These are phyloP conservation scores for Atopsyche davidsoni DNA, from an alignment of 1,140 invertebrate species.

Conservation along the genomic window DNA sequence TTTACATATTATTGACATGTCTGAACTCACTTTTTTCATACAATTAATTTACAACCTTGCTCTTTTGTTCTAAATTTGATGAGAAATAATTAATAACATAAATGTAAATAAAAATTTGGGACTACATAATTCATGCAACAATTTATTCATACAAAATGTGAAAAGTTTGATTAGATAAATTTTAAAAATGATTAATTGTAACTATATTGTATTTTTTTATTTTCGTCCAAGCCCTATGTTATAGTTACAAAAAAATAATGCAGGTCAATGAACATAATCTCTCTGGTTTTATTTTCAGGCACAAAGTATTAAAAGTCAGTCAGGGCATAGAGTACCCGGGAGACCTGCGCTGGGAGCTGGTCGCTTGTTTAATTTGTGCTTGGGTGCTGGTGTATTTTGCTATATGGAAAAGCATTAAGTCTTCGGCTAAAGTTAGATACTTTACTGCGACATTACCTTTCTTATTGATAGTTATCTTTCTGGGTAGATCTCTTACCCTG, in stretches of 20 bases:
- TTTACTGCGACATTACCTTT: slow-evolving; percentile 84
- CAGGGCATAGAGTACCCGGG: slow-evolving; percentile 76
- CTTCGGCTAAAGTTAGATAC: slow-evolving; percentile 77
- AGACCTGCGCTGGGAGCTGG: slow-evolving; percentile 75
- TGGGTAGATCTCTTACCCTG: slow-evolving; percentile 71
- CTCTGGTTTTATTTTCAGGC: slow-evolving; percentile 53
- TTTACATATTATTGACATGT: too few species aligned
- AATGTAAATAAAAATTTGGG: too few species aligned
- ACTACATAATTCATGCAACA: too few species aligned
- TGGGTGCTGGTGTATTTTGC: slow-evolving; percentile 91
- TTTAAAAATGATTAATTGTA: slow-evolving; percentile 6
- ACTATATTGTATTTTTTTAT: too few species aligned
- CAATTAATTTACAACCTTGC: too few species aligned
- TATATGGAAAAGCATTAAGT: slow-evolving; percentile 87
- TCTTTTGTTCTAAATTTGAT: too few species aligned
- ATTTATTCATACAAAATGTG: too few species aligned
- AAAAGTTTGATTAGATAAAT: too few species aligned
- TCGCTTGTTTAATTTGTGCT: slow-evolving; percentile 76
- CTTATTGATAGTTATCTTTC: slow-evolving; percentile 72
- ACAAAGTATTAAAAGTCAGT: slow-evolving; percentile 77
- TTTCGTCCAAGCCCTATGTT: too few species aligned
- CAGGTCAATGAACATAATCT: too few species aligned
- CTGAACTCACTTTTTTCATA: too few species aligned
- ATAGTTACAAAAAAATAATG: not conserved
- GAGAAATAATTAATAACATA: too few species aligned